Base-by-base conservation (phyloP, 2,113 vertebrate genomes). In the Arothron firmamentum region DNA sequence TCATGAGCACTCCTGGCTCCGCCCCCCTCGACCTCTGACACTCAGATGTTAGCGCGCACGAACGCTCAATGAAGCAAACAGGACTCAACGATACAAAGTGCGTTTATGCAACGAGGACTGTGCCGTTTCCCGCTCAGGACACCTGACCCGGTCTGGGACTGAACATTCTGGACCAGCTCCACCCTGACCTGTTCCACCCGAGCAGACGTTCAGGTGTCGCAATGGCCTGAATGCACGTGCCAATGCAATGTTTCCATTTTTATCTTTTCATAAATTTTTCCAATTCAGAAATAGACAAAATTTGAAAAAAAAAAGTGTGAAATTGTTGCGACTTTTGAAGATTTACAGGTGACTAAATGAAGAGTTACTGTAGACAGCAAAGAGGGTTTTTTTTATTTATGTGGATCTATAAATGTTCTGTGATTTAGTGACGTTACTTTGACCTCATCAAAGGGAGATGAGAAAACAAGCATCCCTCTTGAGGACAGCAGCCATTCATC, bases 401-500 rank as follows among this genome's bases (percentile, higher is more conserved):
- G 3, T 28, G 65, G 83, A 63, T 85, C 80, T 82, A 65, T 83
- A 59, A 59, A 28, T 68, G 75, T 82, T 80, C 85, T 76, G 42
- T 73, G 70, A 81, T 79, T 80, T 64, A 52, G 51, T 53, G 85
- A 79, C 80, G 88, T 77, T 70, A 82, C 84, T 82, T 65, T 82
- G 81, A 87, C 78, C 73, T 89, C 82, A 87, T 91, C 82, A 89
- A 88, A 87, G 77, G 68, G 67, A 77, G 77, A 85, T 49, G 60
- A 80, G 81, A 82, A 79, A 86, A 82, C 81, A 88, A 80, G 82
- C 80, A 75, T 78, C 74, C 66, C 70, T 80, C 79, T 82, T 79
- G 78, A 82, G 78, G 75, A 82, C 64, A 59, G 77, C 66, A 67
- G 74, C 74, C 81, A 88, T 90, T 89, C 85, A 89, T 88, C 75